Percentiles rank a stretch among this genome's conserved stretches.
Evolutionary conservation across 2,113 vertebrate species (phyloP).

Genomic region (Dasypus novemcinctus): DNA sequence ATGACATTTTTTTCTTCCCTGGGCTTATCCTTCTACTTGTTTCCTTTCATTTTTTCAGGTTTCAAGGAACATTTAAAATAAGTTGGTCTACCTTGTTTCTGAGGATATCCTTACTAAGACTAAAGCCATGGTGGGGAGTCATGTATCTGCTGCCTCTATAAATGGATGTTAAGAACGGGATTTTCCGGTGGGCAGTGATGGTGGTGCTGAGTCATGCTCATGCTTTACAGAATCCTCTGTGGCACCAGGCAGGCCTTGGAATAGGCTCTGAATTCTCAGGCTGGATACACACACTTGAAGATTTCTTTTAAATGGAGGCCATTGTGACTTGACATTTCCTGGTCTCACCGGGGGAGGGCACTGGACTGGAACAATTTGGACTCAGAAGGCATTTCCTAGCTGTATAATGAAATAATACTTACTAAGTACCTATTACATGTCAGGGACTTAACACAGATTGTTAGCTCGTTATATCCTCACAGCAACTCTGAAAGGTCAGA

Average conservation of each 20-base stretch:
- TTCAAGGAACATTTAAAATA: constrained; percentile 58
- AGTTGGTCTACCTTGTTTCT: constrained; percentile 39
- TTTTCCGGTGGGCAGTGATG: not conserved
- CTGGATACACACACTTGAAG: not conserved
- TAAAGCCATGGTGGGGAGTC: not conserved
- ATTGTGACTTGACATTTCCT: not conserved
- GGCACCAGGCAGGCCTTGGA: not conserved
- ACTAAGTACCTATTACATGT: not conserved
- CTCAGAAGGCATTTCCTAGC: not conserved
- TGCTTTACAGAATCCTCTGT: not conserved
- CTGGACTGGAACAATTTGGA: not conserved
- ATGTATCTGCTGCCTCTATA: constrained; percentile 3
- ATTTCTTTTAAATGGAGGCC: not conserved
- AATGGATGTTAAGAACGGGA: constrained; percentile 48
- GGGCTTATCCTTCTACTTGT: not conserved
- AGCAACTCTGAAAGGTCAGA: not conserved
- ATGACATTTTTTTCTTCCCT: not conserved
- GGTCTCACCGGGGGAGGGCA: not conserved
- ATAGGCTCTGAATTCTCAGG: not conserved
- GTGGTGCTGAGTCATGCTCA: not conserved
- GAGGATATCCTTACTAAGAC: constrained; percentile 37
- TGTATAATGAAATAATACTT: not conserved
- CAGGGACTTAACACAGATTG: not conserved
- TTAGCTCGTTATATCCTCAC: not conserved
- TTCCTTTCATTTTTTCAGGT: constrained; percentile 32